These are phyloP conservation scores for Procavia capensis DNA, from an alignment of 2,113 vertebrate species.

Conservation along the genomic window DNA sequence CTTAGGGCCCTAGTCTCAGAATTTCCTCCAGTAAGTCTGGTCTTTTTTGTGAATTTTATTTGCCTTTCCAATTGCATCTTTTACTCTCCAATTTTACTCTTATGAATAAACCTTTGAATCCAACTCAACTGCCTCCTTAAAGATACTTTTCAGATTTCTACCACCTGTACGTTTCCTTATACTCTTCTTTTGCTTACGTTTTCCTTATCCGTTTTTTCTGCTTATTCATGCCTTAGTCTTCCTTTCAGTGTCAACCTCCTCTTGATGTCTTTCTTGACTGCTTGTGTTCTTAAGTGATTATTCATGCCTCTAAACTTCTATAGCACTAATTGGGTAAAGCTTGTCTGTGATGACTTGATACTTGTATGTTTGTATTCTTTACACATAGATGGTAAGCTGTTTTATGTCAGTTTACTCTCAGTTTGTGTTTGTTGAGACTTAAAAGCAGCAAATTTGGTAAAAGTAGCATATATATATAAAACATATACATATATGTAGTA, in stretches of 20 bases:
- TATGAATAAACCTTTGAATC: conserved; percentile 9
- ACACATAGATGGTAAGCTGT: background rate
- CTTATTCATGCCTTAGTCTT: background rate
- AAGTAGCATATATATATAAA: background rate
- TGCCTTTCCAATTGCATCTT: conserved; percentile 19
- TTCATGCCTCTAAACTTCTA: background rate
- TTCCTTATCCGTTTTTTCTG: background rate
- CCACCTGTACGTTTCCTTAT: background rate
- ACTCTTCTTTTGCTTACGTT: background rate
- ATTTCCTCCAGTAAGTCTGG: too few species aligned
- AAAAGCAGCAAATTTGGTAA: background rate
- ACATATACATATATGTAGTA: too few species aligned
- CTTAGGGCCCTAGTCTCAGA: too few species aligned
- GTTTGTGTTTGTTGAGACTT: background rate
- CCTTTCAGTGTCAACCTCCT: background rate
- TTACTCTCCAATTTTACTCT: background rate
- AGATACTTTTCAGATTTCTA: background rate
- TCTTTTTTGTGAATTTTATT: too few species aligned
- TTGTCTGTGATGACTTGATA: background rate
- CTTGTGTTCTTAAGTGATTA: conserved; percentile 39
- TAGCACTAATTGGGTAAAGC: background rate
- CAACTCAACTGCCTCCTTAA: background rate
- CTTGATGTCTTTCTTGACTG: background rate
- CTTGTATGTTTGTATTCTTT: background rate
- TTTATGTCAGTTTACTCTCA: background rate